A percentile compares a stretch with the other conserved stretches of the same genome.
Evolutionary conservation across 2,797 vertebrate species (phyloP).

Genomic region (Megaceryle alcyon): DNA sequence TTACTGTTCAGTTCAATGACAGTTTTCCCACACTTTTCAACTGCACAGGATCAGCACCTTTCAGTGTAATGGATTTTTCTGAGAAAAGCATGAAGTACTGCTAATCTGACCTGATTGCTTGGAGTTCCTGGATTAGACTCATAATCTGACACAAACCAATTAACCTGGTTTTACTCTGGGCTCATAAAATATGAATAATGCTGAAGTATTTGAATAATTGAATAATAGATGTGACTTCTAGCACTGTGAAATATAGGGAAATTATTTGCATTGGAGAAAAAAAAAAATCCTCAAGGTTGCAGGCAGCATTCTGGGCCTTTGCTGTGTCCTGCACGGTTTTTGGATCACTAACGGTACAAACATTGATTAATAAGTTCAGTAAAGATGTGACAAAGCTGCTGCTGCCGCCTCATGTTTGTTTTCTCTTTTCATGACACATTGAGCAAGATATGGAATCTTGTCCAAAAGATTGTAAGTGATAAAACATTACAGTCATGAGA

Average conservation of each 20-base stretch:
- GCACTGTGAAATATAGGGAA: neutral
- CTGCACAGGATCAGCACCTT: neutral
- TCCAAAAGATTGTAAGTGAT: slow-evolving; percentile 43
- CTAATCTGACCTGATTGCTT: slow-evolving; percentile 12
- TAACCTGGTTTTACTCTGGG: slow-evolving; percentile 6
- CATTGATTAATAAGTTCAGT: slow-evolving; percentile 39
- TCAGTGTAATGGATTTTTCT: neutral
- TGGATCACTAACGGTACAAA: neutral
- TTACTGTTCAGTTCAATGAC: neutral
- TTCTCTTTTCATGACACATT: slow-evolving; percentile 36
- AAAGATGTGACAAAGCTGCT: slow-evolving; percentile 22
- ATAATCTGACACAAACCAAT: slow-evolving; percentile 54
- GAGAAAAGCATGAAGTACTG: neutral
- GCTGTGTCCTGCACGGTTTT: slow-evolving; percentile 1
- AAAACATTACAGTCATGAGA: slow-evolving; percentile 26
- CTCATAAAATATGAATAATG: slow-evolving; percentile 22
- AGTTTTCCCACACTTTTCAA: neutral
- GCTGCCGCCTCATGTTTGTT: slow-evolving; percentile 25
- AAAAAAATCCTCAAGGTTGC: neutral
- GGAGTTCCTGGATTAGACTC: slow-evolving; percentile 34
- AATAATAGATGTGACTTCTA: slow-evolving; percentile 4
- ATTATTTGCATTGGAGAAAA: neutral
- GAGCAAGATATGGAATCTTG: slow-evolving; percentile 8
- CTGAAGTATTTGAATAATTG: slow-evolving; percentile 51
- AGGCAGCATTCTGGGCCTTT: neutral